These are phyloP conservation scores for Tribolium castaneum DNA, from an alignment of 1,140 invertebrate genomes.

Conservation along the genomic window DNA sequence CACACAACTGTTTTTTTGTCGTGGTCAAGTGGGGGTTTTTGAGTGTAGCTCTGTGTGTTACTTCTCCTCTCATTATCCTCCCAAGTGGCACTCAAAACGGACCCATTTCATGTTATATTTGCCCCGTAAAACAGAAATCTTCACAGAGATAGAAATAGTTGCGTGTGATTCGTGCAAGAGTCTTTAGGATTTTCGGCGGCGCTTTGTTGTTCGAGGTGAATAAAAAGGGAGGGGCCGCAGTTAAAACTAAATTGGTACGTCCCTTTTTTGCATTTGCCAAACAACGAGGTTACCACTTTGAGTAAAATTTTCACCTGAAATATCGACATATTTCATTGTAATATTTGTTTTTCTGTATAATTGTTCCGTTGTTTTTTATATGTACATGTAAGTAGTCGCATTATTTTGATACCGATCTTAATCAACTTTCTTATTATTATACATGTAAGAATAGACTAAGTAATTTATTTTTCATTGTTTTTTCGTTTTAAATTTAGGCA, in stretches of 20 bases:
- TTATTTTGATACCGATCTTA: conserved; percentile 55
- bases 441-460: conserved; percentile 45
- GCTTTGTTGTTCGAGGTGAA: not conserved
- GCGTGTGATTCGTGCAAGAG: conserved; percentile 2
- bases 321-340: conserved; percentile 30
- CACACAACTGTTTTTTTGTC: conserved; percentile 31
- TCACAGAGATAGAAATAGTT: conserved; percentile 25
- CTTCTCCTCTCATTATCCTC: conserved; percentile 1
- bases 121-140: not conserved
- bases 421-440: conserved; percentile 50
- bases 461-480: conserved; percentile 54
- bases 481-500: conserved; percentile 53
- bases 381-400: conserved; percentile 48
- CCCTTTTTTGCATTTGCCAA: conserved; percentile 56
- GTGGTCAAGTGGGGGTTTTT: conserved; percentile 25
- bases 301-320: conserved; percentile 29
- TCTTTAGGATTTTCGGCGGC: not conserved
- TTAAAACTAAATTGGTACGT: not conserved
- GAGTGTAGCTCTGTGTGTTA: conserved; percentile 24
- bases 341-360: conserved; percentile 40
- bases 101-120: conserved; percentile 13
- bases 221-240: not conserved
- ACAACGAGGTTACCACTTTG: conserved; percentile 54
- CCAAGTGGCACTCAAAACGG: conserved; percentile 14
- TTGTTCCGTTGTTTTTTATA: conserved; percentile 49